Evolutionary conservation across 2,888 invertebrate species (phyloP).

Genomic region (Petrolisthes cinctipes): DNA sequence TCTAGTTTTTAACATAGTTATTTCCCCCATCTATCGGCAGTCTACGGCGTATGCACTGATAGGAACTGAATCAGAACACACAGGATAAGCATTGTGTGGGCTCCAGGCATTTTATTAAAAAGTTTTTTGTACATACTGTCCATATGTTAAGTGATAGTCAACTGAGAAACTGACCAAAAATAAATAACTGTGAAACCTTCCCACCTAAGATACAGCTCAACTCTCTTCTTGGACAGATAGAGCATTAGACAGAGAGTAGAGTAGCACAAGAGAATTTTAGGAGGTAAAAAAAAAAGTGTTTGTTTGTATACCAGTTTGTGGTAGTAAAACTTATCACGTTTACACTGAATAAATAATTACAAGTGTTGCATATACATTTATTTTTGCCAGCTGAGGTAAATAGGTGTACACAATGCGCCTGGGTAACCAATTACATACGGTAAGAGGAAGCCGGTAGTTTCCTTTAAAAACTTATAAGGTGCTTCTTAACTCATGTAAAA

Average conservation of each 20-base stretch:
- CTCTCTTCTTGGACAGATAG: constrained; percentile 45
- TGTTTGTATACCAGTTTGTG: constrained; percentile 45
- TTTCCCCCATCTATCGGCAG: constrained; percentile 55
- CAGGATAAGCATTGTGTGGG: constrained; percentile 43
- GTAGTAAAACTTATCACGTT: constrained; percentile 43
- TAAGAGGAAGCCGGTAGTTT: constrained; percentile 46
- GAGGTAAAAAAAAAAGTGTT: constrained; percentile 36
- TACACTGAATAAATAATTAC: constrained; percentile 36
- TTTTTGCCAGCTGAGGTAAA: constrained; percentile 53
- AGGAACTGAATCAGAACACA: constrained; percentile 18
- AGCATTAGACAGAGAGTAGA: constrained; percentile 34
- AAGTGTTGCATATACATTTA: constrained; percentile 42
- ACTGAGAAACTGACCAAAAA: constrained; percentile 50
- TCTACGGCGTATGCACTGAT: constrained; percentile 27
- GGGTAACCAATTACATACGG: constrained; percentile 33
- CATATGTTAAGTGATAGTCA: constrained; percentile 60
- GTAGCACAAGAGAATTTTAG: constrained; percentile 37
- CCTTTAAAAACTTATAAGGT: constrained; percentile 54
- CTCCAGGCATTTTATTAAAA: constrained; percentile 44
- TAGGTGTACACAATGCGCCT: constrained; percentile 36
- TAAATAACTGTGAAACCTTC: constrained; percentile 56
- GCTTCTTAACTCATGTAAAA: constrained; percentile 62
- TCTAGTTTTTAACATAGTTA: constrained; percentile 45
- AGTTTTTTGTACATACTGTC: constrained; percentile 61
- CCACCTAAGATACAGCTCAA: constrained; percentile 35